Base-by-base conservation (phyloP, 2,888 invertebrate species). In the Macropis europaea region DNA sequence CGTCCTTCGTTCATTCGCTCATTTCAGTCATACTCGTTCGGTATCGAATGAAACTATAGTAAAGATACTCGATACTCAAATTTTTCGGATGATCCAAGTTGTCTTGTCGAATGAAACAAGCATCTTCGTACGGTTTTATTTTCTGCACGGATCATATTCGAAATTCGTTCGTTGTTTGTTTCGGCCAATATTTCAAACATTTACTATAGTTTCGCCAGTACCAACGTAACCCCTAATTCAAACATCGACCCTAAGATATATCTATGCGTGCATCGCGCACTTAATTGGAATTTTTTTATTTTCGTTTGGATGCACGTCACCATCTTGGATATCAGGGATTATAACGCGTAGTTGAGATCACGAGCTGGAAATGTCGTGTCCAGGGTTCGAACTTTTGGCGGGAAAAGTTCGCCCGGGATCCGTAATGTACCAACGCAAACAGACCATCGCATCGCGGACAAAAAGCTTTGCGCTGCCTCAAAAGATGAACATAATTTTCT, bases 301-400 rank as follows among this genome's bases (percentile, higher is more conserved):
- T 57, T 56, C 26, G 30, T 63, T 64, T 67, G 60, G 48, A 63
- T 76, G 73, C 70, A 80, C 62, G 66, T 73, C 75, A 78, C 63
- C 74, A 61, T 74, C 73, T 68, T 76, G 61, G 62, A 71, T 48
- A 79, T 82, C 77, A 78, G 73, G 78, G 74, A 71, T n/a, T 72
- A 77, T 77, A 80, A 84, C 64, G 70, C 75, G 59, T 80, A 79
- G 81, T 79, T 87, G 88, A 88, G 88, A 88, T 88, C 88, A 87
- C 84, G 83, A 87, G 87, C 87, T 88, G 87, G 80, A 83, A 83
- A 84, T 77, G 72, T 72, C 77, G 74, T 62, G 62, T 76, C 70
- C 76, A 74, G 69, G 76, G 53, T 38, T n/a, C 62, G 67, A 80
- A 79, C 67, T 78, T 69, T 80, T 69, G 47, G 9, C 42, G 34